Conservation (phyloP, 1,140 invertebrate species). For the Drosophila bipectinata region DNA sequence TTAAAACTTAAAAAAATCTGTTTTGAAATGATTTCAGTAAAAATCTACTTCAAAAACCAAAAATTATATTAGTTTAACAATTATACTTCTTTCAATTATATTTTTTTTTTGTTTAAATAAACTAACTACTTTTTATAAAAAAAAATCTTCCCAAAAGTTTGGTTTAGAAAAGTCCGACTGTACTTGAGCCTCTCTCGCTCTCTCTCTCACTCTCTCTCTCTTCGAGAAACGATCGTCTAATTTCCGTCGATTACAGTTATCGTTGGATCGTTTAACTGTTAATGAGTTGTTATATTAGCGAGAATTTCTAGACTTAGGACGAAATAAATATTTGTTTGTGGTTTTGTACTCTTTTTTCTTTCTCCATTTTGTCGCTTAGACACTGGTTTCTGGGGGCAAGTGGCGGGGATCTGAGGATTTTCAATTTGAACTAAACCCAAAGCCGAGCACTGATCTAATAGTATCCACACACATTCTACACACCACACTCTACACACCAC, state of each 20-base stretch:
- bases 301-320: conserved; percentile 21
- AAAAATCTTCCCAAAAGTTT: neutral
- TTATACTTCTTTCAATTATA: neutral
- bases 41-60: too few relatives aligned
- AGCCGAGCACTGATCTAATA: conserved; percentile 37
- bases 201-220: neutral
- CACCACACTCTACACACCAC: too few relatives aligned
- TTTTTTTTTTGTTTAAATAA: neutral
- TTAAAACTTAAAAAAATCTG: too few relatives aligned
- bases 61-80: neutral
- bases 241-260: conserved; percentile 29
- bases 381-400: conserved; percentile 11
- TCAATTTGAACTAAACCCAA: conserved; percentile 34
- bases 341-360: conserved; percentile 12
- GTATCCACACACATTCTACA: neutral
- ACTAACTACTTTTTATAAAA: neutral
- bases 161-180: conserved; percentile 18
- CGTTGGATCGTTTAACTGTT: conserved; percentile 33
- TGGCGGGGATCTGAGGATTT: neutral
- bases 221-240: conserved; percentile 5
- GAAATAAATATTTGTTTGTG: conserved; percentile 36
- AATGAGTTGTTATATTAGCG: conserved; percentile 31
- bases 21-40: too few relatives aligned
- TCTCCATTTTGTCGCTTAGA: conserved; percentile 16
- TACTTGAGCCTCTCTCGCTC: conserved; percentile 3